Base-by-base conservation (phyloP, 2,797 vertebrate genomes). In the Alexandromys oeconomus region DNA sequence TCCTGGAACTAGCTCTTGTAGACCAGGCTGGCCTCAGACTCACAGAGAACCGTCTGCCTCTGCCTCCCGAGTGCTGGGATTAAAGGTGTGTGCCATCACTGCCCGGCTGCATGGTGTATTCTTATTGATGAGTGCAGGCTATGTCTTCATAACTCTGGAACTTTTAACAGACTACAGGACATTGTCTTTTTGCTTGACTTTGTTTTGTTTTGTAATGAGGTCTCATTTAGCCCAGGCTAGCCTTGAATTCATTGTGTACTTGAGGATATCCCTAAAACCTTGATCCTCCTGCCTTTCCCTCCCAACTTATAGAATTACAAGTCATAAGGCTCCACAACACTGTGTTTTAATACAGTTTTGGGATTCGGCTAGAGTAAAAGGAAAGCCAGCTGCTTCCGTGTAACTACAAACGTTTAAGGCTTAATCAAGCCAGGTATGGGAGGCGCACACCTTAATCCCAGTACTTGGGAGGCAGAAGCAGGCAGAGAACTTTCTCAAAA, bases 131-230 rank as follows among this genome's bases (percentile, higher is more conserved):
- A 86, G 51, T 78, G 5, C 29, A 23, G 4, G n/a, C 78, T 85
- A 40, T 51, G n/a, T 89, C 85, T 57, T 88, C 61, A 78, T 82
- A 93, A 81, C 14, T 89, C 73, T 40, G 29, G 54, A 86, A 31
- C 51, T 59, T 88, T 85, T n/a, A 31, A 65, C 69, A 90, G 23
- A 86, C 25, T 43, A 59, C 84, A 85, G 95, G 92, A 78, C 19
- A 63, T 5, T 87, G 4, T 8, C 48, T 43, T 40, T 40, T 63
- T 65, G 74, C 63, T 89, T 51, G 43, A 29, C 59, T 77, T 48
- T 48, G 3, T 77, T 46, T 34, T n/a, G 37, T 76, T 87, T 69
- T 74, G 19, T 74, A 57, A 61, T 1, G 19, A 19, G 13, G 23
- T 65, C 40, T 63, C 34, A 78, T 48, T 31, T 63, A 65, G 31